Base-by-base conservation (phyloP, 1,140 invertebrate species). In the honey bee (Apis mellifera) region DNA sequence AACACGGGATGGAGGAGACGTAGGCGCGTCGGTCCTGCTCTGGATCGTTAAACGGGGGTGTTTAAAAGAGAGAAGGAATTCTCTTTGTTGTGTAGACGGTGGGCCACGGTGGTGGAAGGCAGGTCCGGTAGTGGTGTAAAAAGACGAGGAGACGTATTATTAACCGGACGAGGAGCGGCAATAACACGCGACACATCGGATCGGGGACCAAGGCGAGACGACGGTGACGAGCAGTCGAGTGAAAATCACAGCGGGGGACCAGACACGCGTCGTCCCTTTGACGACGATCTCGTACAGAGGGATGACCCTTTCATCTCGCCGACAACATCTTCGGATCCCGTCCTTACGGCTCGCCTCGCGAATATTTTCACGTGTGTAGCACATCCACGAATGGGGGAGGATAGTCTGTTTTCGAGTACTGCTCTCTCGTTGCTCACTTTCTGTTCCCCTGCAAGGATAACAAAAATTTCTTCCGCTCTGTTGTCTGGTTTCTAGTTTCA, bases 301-400 rank as follows among this genome's bases (percentile, higher is more conserved):
- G 86, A 84, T 86, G 83, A 85, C 77, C 75, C 88, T 89, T 89
- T 89, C 88, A 89, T 89, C 88, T 86, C 64, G 70, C 86, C 87
- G 87, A 89, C 86, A 74, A 50, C 86, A 78, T 78, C 86, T 87
- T 88, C 70, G 64, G 73, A 62, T 71, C 32, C 64, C 72, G 59
- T 86, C 73, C 62, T 86, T 83, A 77, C 76, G 55, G 75, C 21
- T 79, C 84, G 76, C 42, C 66, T 76, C 57, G 76, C 76, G 81
- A 83, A 83, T 86, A 79, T 79, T 76, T 71, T n/a, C 68, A 32
- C 82, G n/a, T 57, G 9, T 82, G 42, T 55, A 17, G 26, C 19
- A 15, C n/a, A 19, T 8, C 8, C 19, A 9, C 12, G 26, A 23
- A 11, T 42, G 32, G 32, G 32, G 32, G 32, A 65, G 32, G 55